These are phyloP conservation scores for Hafferia zeledoni DNA, from an alignment of 2,797 vertebrate species.

Conservation along the genomic window DNA sequence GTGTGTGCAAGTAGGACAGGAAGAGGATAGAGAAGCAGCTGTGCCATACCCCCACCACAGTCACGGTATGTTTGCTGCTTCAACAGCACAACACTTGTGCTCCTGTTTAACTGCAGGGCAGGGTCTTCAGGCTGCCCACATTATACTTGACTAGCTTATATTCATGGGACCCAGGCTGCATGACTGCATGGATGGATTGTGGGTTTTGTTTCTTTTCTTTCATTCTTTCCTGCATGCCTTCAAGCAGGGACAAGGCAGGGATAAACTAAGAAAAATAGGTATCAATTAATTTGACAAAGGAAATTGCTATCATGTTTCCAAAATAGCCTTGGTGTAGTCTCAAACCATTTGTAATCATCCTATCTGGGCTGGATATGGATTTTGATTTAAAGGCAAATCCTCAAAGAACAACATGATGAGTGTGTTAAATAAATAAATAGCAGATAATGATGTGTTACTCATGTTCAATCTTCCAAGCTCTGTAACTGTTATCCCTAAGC, in stretches of 20 bases:
- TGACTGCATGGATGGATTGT: not conserved
- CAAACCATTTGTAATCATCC: not conserved
- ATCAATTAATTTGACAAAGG: not conserved
- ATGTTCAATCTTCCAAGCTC: not conserved
- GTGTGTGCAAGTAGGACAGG: not conserved
- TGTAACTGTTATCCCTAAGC: not conserved
- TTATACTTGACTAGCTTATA: not conserved
- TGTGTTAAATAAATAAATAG: not conserved
- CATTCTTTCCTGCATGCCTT: not conserved
- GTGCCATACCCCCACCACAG: not conserved
- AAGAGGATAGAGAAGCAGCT: not conserved
- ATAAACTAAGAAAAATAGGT: not conserved
- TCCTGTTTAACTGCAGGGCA: not conserved
- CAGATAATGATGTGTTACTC: not conserved
- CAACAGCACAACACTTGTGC: not conserved
- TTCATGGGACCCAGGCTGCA: not conserved
- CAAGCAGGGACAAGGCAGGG: not conserved
- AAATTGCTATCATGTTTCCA: not conserved
- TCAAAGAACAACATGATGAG: not conserved
- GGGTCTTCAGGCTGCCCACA: not conserved
- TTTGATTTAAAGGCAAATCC: not conserved
- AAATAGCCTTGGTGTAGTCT: not conserved
- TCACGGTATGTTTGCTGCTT: not conserved
- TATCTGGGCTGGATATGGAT: not conserved
- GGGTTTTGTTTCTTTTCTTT: not conserved